phyloP scores from a whole-genome alignment of 1,140 invertebrate genomes.

The Nephila pilipes region DNA sequence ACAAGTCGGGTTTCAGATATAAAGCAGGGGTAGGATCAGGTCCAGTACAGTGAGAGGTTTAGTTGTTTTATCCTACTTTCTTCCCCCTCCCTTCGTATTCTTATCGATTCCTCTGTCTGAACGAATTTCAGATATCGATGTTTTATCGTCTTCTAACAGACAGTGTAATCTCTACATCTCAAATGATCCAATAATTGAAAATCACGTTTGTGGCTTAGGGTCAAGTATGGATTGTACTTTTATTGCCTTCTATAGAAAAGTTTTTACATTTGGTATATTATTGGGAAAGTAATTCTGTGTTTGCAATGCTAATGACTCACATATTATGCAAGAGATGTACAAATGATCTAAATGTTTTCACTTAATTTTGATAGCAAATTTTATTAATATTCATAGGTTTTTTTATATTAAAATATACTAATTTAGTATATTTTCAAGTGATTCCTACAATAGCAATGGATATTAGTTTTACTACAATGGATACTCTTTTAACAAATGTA shows the following conservation, averaged over 20 bases:
- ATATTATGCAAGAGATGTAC: too few relatives aligned
- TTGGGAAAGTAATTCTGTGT: neutral
- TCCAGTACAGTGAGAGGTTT: conserved; percentile 40
- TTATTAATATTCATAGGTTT: too few relatives aligned
- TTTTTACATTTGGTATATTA: neutral
- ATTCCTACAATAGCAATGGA: too few relatives aligned
- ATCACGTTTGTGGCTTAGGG: conserved; percentile 7
- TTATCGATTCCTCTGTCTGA: conserved; percentile 40
- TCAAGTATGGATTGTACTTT: neutral
- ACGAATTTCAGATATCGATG: conserved; percentile 65
- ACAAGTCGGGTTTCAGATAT: conserved; percentile 35
- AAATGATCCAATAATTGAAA: conserved; percentile 62
- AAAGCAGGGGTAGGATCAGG: conserved; percentile 47
- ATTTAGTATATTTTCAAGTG: too few relatives aligned
- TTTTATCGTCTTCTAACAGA: conserved; percentile 58
- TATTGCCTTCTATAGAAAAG: neutral
- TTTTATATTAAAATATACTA: too few relatives aligned
- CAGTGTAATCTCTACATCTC: conserved; percentile 41
- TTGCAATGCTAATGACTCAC: too few relatives aligned
- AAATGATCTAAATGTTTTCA: too few relatives aligned
- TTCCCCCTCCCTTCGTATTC: neutral
- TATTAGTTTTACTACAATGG: too few relatives aligned
- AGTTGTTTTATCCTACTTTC: neutral
- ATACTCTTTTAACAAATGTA: too few relatives aligned
- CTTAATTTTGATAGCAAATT: too few relatives aligned